Conservation (phyloP, 2,888 invertebrate species). For the Molanna angustata region DNA sequence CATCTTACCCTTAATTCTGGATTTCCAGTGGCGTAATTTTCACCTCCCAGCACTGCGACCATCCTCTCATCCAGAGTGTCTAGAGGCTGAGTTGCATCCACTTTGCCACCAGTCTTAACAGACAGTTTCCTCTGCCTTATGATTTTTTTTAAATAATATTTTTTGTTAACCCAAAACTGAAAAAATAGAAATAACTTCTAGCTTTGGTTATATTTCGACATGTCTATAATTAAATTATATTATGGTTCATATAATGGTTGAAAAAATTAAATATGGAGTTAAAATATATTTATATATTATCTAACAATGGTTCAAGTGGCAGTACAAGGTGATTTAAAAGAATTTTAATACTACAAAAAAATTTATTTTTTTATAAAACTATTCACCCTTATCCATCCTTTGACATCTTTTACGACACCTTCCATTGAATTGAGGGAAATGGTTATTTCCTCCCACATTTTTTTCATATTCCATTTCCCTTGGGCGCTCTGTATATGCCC, state of each 20-base stretch:
- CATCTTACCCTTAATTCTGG: conserved; percentile 5
- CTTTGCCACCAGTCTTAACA: not conserved
- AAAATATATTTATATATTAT: conserved; percentile 2
- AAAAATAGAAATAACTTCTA: conserved; percentile 1
- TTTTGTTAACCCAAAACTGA: not conserved
- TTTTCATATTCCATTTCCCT: not conserved
- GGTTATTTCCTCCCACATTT: conserved; percentile 1
- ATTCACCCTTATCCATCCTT: conserved; percentile 1
- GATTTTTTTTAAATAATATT: not conserved
- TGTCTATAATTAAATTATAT: not conserved
- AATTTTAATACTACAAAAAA: not conserved
- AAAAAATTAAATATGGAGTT: not conserved
- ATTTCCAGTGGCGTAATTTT: not conserved
- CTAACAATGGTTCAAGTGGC: not conserved
- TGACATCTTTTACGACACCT: not conserved
- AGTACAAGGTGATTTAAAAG: not conserved
- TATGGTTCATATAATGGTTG: not conserved
- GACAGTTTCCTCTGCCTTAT: not conserved
- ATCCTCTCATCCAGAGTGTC: conserved; percentile 4
- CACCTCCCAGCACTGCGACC: not conserved
- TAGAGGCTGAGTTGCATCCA: not conserved
- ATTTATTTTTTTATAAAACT: not conserved
- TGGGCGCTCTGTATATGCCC: not conserved
- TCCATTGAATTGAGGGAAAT: not conserved
- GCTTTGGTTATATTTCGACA: not conserved